A percentile compares a stretch with the other conserved stretches of the same genome.
Conservation (phyloP, 2,888 invertebrate species). For the Orthosia cruda region DNA sequence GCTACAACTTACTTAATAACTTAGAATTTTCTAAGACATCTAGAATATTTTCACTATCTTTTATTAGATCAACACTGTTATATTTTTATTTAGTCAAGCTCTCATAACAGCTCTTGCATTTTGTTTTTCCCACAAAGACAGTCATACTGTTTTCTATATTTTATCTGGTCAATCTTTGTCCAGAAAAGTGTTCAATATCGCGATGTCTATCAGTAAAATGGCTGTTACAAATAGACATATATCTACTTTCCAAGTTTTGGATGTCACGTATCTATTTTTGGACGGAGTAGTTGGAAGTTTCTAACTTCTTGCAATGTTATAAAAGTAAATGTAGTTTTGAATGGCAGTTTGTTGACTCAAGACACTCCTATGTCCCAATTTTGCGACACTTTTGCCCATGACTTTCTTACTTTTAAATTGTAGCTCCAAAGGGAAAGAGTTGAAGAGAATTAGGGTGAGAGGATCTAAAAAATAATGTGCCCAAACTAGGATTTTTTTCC, state of each 20-base stretch:
- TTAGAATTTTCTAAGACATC: conserved; percentile 30
- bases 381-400: not conserved
- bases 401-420: not conserved
- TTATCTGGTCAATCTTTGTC: not conserved
- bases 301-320: conserved; percentile 31
- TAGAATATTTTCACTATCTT: conserved; percentile 5
- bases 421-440: too few species aligned
- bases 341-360: conserved; percentile 10
- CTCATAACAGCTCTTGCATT: not conserved
- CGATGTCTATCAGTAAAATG: conserved; percentile 18
- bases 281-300: not conserved
- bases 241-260: conserved; percentile 22
- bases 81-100: conserved; percentile 27
- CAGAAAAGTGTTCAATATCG: not conserved
- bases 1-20: conserved; percentile 29
- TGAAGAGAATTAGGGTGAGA: not conserved
- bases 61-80: conserved; percentile 9
- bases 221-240: conserved; percentile 5
- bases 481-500: too few species aligned
- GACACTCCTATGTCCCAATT: conserved; percentile 5
- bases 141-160: too few species aligned
- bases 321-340: conserved; percentile 33
- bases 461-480: not conserved
- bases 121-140: too few species aligned
- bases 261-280: conserved; percentile 28